phyloP scores from a whole-genome alignment of 2,888 invertebrate genomes.

The Xylota sylvarum region DNA sequence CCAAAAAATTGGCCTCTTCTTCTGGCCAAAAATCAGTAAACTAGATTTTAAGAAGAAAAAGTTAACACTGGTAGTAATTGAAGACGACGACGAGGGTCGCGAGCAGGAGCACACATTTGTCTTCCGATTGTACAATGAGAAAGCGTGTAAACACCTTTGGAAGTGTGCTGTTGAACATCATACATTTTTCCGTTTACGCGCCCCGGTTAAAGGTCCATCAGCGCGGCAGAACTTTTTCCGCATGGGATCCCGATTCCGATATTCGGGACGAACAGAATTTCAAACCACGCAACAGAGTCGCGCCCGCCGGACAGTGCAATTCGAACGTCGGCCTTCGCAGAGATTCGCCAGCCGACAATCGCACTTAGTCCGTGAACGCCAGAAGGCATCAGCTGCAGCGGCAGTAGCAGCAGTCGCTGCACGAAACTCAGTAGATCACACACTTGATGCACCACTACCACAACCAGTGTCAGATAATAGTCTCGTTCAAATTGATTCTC shows the following conservation, averaged over 20 bases:
- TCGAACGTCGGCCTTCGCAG: slow-evolving; percentile 98
- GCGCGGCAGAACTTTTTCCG: slow-evolving; percentile 98
- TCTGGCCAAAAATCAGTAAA: slow-evolving; percentile 99
- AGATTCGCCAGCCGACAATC: slow-evolving; percentile 97
- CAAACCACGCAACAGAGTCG: slow-evolving; percentile 97
- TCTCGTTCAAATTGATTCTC: slow-evolving; percentile 66
- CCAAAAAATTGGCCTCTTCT: slow-evolving; percentile 99
- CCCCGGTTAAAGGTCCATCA: slow-evolving; percentile 94
- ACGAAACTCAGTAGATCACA: slow-evolving; percentile 81
- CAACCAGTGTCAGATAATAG: slow-evolving; percentile 74
- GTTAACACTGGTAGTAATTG: slow-evolving; percentile 97
- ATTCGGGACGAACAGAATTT: slow-evolving; percentile 98
- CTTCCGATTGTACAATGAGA: slow-evolving; percentile 97
- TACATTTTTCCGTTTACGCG: slow-evolving; percentile 97
- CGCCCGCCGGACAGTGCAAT: slow-evolving; percentile 96
- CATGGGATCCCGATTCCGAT: slow-evolving; percentile 97
- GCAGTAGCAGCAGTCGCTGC: slow-evolving; percentile 82
- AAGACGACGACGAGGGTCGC: slow-evolving; percentile 98
- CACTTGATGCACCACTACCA: slow-evolving; percentile 80
- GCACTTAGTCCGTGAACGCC: slow-evolving; percentile 93
- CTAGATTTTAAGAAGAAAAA: slow-evolving; percentile 99
- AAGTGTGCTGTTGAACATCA: slow-evolving; percentile 99
- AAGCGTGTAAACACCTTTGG: slow-evolving; percentile 99
- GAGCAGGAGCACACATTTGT: slow-evolving; percentile 99
- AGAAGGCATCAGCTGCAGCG: slow-evolving; percentile 85